phyloP scores from a whole-genome alignment of 2,888 invertebrate genomes.

The Chrysopilus asiliformis region DNA sequence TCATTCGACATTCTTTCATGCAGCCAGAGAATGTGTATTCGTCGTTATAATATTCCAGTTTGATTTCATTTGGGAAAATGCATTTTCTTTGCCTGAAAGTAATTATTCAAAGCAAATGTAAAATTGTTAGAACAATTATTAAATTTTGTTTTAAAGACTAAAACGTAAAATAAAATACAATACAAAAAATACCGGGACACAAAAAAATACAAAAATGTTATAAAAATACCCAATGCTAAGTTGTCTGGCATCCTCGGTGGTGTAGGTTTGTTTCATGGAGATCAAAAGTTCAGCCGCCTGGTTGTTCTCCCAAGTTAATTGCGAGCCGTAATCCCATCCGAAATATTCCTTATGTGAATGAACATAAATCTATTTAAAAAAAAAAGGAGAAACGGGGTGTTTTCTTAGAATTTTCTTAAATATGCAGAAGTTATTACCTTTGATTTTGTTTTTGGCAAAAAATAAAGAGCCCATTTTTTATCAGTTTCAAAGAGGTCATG shows the following conservation, averaged over 20 bases:
- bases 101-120: neutral
- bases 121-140: too few species aligned
- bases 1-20: constrained; percentile 61
- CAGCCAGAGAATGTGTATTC: constrained; percentile 59
- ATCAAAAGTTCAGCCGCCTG: constrained; percentile 35
- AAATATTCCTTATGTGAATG: constrained; percentile 58
- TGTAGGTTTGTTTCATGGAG: constrained; percentile 63
- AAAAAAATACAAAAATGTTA: neutral
- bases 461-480: constrained; percentile 34
- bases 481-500: constrained; percentile 36
- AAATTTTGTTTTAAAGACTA: too few species aligned
- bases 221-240: constrained; percentile 37
- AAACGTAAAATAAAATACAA: too few species aligned
- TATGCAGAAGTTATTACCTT: constrained; percentile 17
- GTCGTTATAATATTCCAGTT: constrained; percentile 42
- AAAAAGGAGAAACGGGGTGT: neutral
- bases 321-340: constrained; percentile 52
- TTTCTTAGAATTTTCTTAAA: neutral
- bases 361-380: constrained; percentile 37
- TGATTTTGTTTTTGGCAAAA: constrained; percentile 27
- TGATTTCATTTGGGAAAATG: constrained; percentile 53
- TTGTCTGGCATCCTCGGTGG: constrained; percentile 59
- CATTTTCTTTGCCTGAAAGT: constrained; percentile 50
- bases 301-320: constrained; percentile 50
- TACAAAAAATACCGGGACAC: too few species aligned